A percentile compares a stretch with the other conserved stretches of the same genome.
phyloP scores from a whole-genome alignment of 2,797 vertebrate genomes.

The Chelon labrosus region DNA sequence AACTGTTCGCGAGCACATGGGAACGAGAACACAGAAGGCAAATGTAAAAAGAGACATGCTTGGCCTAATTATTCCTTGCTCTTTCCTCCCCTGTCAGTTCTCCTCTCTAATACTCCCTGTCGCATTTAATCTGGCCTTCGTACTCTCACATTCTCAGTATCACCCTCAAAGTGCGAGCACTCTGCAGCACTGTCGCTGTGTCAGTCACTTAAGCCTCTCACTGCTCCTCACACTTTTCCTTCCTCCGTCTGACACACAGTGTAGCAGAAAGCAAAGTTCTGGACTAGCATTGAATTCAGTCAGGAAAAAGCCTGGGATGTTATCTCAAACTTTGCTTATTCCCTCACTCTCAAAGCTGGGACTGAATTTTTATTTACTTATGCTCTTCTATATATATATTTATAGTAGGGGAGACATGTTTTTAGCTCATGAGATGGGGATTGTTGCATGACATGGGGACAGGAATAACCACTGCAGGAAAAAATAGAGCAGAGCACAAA shows the following conservation, averaged over 20 bases:
- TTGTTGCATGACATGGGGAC: slow-evolving; percentile 35
- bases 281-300: slow-evolving; percentile 50
- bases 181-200: slow-evolving; percentile 49
- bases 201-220: slow-evolving; percentile 58
- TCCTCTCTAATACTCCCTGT: slow-evolving; percentile 30
- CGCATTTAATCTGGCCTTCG: slow-evolving; percentile 67
- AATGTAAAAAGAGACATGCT: slow-evolving; percentile 20
- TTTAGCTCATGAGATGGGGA: slow-evolving; percentile 36
- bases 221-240: slow-evolving; percentile 39
- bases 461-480: slow-evolving; percentile 37
- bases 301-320: slow-evolving; percentile 38
- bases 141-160: slow-evolving; percentile 63
- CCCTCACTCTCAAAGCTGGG: slow-evolving; percentile 21
- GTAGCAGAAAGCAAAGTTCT: slow-evolving; percentile 51
- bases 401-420: slow-evolving; percentile 46
- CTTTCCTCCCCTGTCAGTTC: slow-evolving; percentile 52
- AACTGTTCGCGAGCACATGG: slow-evolving; percentile 14
- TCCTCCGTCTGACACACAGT: slow-evolving; percentile 19
- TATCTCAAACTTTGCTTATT: slow-evolving; percentile 49
- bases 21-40: slow-evolving; percentile 16
- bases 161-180: slow-evolving; percentile 57
- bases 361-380: slow-evolving; percentile 52
- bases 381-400: slow-evolving; percentile 14
- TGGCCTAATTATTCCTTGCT: slow-evolving; percentile 63
- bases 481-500: slow-evolving; percentile 19